Evolutionary conservation across 2,113 vertebrate species (phyloP), one percentile per base, ranked within the genome.

Genomic region (Pterocles orientalis): DNA sequence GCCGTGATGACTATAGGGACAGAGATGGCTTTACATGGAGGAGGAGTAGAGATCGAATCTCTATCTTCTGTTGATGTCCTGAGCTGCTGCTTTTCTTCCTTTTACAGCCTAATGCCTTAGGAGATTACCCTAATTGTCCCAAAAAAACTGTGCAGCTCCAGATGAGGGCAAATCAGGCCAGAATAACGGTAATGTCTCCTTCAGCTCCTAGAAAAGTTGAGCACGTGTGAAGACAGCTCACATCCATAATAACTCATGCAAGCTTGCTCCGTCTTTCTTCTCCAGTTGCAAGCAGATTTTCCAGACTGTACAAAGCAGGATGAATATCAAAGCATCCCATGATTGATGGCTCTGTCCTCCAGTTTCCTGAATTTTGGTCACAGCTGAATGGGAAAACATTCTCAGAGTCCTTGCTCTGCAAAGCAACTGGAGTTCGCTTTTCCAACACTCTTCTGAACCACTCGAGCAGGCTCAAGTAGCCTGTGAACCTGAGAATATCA

Each of bases 1-100:
- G 23, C 29, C 14, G 1, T 0, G 0, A 69, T 33, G 33, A 10
- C 43, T 75, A 0, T 12, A 53, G 39, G 47, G 19, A 43, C 34
- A 60, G 58, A 93, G 9, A 18, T 78, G 73, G 16, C 43, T 89
- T 92, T 73, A 23, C 7, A 4, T 19, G 47, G 26, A 57, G 24
- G 14, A 80, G 13, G 9, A 17, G 3, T 25, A 80, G 41, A 89
- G 25, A 12, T 5, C 8, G 3, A 36, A 43, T 68, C 12, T 47
- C n/a, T 50, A 8, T 43, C 21, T 88, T 70, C 50, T 60, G 5
- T 11, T 89, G 18, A 50, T 60, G 48, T 53, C 43, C 79, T 64
- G 7, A 79, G 36, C 50, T 70, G 54, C n/a, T 90, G 86, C 23
- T 69, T 68, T 41, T 86, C 14, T 21, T 76, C 28, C 28, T 79